Base-by-base conservation (phyloP, 1,140 invertebrate genomes). In the Holotrichia oblita region DNA sequence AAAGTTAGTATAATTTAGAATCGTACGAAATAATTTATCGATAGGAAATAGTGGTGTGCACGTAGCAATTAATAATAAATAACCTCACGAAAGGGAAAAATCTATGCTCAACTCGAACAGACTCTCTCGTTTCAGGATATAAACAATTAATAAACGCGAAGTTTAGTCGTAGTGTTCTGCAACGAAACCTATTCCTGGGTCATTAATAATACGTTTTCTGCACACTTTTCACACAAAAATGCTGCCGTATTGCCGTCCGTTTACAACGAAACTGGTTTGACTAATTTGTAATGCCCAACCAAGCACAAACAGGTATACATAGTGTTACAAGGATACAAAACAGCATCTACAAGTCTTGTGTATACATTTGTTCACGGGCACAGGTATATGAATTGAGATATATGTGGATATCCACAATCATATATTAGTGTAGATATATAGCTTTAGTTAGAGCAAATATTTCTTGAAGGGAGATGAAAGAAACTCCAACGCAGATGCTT, bases 161-260 rank as follows among this genome's bases (percentile, higher is more conserved):
- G 22, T 69, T 22, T 14, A 27, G 17, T 7, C 8, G 14, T 69
- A 69, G 20, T 69, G 27, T 69, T 22, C 61, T 17, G 12, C 20
- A 22, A 69, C 22, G 12, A 69, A 69, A 69, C 22, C 17, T 27
- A 69, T 69, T 69, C 61, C 22, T 69, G 22, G 27, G 27, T 69
- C 61, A 69, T 69, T 69, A 69, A 69, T 69, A 69, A 69, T 69
- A 69, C 22, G 61, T 69, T 69, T 69, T 69, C 61, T 69, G 61
- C 61, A 69, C 61, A 22, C 61, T 69, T 69, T 69, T 69, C 61
- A 34, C 61, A 69, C 61, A 69, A 69, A 69, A 69, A 69, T 69
- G 61, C 61, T 69, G 61, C 20, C 22, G 20, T 69, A 69, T 69
- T 69, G 61, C 61, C 20, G 8, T 17, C 20, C 61, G 61, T 69